Evolutionary conservation across 2,888 invertebrate genomes (phyloP).

Genomic region (Salticus scenicus): DNA sequence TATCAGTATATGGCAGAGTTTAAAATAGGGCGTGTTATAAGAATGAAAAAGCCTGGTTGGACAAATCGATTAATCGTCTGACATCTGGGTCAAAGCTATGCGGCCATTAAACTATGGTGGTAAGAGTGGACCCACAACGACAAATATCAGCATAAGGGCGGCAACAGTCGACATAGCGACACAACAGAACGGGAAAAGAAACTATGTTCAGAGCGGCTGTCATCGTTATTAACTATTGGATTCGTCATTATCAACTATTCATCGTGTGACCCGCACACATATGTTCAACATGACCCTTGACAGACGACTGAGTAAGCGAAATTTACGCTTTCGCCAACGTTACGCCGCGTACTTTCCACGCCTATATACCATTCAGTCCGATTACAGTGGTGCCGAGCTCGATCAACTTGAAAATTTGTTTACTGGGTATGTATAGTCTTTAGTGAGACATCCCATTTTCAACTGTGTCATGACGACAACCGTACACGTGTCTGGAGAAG

Average conservation of each 20-base stretch:
- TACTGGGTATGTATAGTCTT: conserved; percentile 18
- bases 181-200: background rate
- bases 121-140: background rate
- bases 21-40: no score
- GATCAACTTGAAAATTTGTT: background rate
- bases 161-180: background rate
- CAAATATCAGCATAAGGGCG: background rate
- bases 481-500: conserved; percentile 4
- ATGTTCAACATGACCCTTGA: no score
- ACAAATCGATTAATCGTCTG: no score
- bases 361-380: background rate
- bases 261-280: no score
- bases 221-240: background rate
- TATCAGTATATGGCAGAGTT: no score
- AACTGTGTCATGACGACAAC: background rate
- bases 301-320: no score
- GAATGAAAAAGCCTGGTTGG: no score
- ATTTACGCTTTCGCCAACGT: no score
- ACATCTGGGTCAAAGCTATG: background rate
- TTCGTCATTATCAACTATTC: no score
- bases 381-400: background rate
- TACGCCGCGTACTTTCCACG: no score
- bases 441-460: background rate
- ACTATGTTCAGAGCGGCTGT: background rate
- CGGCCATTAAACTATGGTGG: conserved; percentile 10